Evolutionary conservation across 2,797 vertebrate genomes (phyloP).

Genomic region (Orientallactaga sibirica): DNA sequence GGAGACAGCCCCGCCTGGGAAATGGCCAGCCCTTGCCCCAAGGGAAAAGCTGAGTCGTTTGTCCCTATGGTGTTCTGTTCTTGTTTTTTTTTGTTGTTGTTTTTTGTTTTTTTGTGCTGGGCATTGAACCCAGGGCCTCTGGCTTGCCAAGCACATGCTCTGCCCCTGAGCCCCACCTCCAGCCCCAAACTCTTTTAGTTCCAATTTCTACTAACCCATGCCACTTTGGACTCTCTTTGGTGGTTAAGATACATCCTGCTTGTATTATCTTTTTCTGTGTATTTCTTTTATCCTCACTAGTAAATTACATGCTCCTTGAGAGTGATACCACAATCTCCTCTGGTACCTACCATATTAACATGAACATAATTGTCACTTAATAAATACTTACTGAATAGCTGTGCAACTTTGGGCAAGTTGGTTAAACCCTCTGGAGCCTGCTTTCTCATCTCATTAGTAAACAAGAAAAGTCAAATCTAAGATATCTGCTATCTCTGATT

Average conservation of each 20-base stretch:
- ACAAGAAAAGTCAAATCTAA: neutral
- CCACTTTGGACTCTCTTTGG: neutral
- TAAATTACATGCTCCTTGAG: neutral
- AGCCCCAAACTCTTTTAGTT: neutral
- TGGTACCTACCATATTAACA: neutral
- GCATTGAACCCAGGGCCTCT: neutral
- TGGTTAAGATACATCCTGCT: neutral
- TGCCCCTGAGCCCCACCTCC: neutral
- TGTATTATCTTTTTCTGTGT: neutral
- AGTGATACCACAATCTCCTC: neutral
- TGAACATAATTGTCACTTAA: neutral
- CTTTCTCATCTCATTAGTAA: neutral
- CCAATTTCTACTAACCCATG: neutral
- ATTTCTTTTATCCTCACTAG: neutral
- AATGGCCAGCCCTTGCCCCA: neutral
- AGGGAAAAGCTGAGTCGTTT: neutral
- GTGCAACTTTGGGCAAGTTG: neutral
- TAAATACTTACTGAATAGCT: neutral
- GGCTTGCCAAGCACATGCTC: neutral
- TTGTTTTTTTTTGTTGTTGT: neutral
- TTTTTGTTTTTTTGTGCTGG: neutral
- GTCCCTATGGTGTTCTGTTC: neutral
- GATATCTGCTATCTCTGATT: neutral
- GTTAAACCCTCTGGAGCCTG: neutral
- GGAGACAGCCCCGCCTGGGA: neutral